Evolutionary conservation across 2,797 vertebrate species (phyloP).

Genomic region (Phoebastria nigripes): DNA sequence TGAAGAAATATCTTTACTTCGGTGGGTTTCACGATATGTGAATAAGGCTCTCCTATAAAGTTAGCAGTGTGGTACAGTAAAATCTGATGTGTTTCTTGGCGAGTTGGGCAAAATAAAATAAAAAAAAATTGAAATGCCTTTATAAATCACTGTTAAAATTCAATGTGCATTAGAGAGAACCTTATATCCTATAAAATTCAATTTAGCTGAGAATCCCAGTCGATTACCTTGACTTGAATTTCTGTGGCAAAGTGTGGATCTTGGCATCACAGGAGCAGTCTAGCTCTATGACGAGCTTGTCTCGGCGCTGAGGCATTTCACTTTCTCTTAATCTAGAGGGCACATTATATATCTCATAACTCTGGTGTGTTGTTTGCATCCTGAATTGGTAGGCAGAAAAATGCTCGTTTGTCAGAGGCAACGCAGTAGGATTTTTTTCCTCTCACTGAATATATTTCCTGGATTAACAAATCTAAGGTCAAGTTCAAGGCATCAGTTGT

Average conservation of each 20-base stretch:
- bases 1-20: slow-evolving; percentile 18
- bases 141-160: slow-evolving; percentile 20
- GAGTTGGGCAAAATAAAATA: neutral
- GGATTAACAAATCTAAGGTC: slow-evolving; percentile 70
- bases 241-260: neutral
- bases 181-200: slow-evolving; percentile 20
- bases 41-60: slow-evolving; percentile 15
- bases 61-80: slow-evolving; percentile 16
- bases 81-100: neutral
- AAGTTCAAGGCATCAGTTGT: slow-evolving; percentile 73
- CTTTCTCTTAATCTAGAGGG: neutral
- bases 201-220: slow-evolving; percentile 13
- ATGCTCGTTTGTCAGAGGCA: neutral
- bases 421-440: neutral
- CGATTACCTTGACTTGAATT: neutral
- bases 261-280: neutral
- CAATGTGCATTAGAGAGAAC: neutral
- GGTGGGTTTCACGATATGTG: neutral
- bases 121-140: neutral
- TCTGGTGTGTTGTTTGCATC: neutral
- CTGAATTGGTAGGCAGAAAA: neutral
- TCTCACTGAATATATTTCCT: slow-evolving; percentile 3
- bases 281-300: neutral
- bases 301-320: neutral
- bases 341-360: neutral